Evolutionary conservation across 2,888 invertebrate species (phyloP).

Genomic region (Microctonus hyperodae): DNA sequence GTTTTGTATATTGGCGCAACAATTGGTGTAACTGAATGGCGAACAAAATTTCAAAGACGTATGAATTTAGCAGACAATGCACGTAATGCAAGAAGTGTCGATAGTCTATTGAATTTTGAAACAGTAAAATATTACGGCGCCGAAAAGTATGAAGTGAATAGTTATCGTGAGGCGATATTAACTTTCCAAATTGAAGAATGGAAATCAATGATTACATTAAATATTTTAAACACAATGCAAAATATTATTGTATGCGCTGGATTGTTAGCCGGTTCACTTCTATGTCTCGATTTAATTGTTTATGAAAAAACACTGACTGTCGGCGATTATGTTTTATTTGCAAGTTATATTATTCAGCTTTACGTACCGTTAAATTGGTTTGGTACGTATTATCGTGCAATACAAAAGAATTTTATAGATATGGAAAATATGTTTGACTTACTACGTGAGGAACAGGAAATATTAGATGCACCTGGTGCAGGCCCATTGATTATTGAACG

Average conservation of each 20-base stretch:
- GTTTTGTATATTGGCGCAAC: conserved; percentile 87
- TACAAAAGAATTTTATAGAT: conserved; percentile 97
- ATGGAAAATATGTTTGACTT: conserved; percentile 99
- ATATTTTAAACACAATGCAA: conserved; percentile 89
- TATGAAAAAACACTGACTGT: conserved; percentile 76
- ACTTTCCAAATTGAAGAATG: conserved; percentile 92
- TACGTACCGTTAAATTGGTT: conserved; percentile 98
- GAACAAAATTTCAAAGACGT: conserved; percentile 91
- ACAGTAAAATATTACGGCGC: conserved; percentile 98
- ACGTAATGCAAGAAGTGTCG: conserved; percentile 89
- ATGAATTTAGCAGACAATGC: conserved; percentile 97
- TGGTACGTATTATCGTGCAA: conserved; percentile 96
- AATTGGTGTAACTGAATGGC: conserved; percentile 94
- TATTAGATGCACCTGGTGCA: conserved; percentile 84
- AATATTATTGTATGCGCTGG: conserved; percentile 89
- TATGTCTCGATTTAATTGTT: conserved; percentile 84
- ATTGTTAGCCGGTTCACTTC: conserved; percentile 83
- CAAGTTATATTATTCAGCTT: conserved; percentile 92
- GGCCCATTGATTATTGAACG: conserved; percentile 72
- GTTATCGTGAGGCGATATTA: conserved; percentile 84
- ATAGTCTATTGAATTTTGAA: conserved; percentile 96
- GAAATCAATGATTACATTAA: conserved; percentile 83
- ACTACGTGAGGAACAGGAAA: conserved; percentile 85
- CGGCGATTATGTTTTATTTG: conserved; percentile 96
- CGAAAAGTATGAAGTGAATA: conserved; percentile 87